Conservation (phyloP, 2,888 invertebrate genomes). For the Brachycybe producta region DNA sequence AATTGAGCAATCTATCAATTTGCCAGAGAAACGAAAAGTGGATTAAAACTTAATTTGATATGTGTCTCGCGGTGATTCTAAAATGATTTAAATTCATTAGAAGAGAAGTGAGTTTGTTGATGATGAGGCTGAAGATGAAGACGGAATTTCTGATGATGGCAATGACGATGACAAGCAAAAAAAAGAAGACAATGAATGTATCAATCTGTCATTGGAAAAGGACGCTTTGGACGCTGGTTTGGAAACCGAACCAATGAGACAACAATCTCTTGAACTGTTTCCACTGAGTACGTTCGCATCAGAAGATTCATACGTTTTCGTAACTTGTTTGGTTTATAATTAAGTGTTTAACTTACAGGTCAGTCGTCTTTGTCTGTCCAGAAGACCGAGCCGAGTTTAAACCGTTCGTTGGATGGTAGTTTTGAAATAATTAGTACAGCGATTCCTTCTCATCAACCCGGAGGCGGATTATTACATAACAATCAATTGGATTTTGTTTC, state of each 20-base stretch:
- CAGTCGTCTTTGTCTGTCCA: too few species aligned
- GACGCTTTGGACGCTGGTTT: slow-evolving; percentile 16
- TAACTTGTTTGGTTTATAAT: too few species aligned
- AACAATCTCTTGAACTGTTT: too few species aligned
- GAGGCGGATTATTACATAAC: slow-evolving; percentile 20
- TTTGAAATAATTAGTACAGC: slow-evolving; percentile 21
- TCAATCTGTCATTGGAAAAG: slow-evolving; percentile 20
- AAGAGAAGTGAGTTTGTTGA: slow-evolving; percentile 35
- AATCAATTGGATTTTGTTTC: too few species aligned
- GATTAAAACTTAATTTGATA: slow-evolving; percentile 22
- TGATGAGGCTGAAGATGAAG: slow-evolving; percentile 40
- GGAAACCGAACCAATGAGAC: too few species aligned
- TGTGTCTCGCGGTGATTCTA: background rate
- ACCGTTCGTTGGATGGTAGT: slow-evolving; percentile 10
- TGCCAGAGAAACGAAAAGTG: slow-evolving; percentile 30
- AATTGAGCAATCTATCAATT: slow-evolving; percentile 29
- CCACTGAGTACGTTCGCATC: too few species aligned
- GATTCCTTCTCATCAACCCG: slow-evolving; percentile 22
- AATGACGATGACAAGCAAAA: slow-evolving; percentile 5
- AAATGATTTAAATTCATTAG: slow-evolving; percentile 13
- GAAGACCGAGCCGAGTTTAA: background rate
- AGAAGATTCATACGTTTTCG: too few species aligned
- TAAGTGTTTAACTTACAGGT: too few species aligned
- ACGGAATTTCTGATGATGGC: slow-evolving; percentile 22
- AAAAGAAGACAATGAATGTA: slow-evolving; percentile 23